phyloP scores from a whole-genome alignment of 2,113 vertebrate genomes.

The Dunckerocampus dactyliophorus region DNA sequence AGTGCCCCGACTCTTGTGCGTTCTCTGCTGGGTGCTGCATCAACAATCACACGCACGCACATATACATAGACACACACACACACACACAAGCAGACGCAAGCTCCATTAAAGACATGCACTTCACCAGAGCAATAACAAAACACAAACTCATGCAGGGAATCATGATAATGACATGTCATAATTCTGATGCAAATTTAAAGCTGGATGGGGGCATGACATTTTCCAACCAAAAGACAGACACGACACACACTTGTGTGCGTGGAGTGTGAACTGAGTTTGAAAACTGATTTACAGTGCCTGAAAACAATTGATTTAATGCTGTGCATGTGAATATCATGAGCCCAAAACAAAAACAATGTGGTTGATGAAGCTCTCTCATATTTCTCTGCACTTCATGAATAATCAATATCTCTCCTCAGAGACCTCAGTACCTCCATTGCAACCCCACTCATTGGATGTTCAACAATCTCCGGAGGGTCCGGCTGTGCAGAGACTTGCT shows the following conservation, averaged over 20 bases:
- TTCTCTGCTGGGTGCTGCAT: slow-evolving; percentile 77
- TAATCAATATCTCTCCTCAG: slow-evolving; percentile 59
- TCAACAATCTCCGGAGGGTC: slow-evolving; percentile 34
- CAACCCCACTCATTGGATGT: slow-evolving; percentile 47
- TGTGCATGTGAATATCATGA: slow-evolving; percentile 51
- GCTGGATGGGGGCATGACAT: slow-evolving; percentile 29
- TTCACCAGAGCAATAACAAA: slow-evolving; percentile 48
- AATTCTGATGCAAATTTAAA: slow-evolving; percentile 31
- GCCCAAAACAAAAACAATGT: slow-evolving; percentile 73
- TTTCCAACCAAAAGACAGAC: slow-evolving; percentile 30
- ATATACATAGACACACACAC: slow-evolving; percentile 52
- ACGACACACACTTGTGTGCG: slow-evolving; percentile 38
- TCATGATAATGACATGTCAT: slow-evolving; percentile 61
- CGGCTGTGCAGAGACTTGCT: slow-evolving; percentile 31
- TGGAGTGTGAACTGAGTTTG: slow-evolving; percentile 53
- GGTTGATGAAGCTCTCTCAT: slow-evolving; percentile 61
- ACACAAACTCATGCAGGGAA: slow-evolving; percentile 60
- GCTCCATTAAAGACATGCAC: slow-evolving; percentile 70
- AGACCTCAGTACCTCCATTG: slow-evolving; percentile 69
- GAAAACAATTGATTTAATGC: slow-evolving; percentile 17
- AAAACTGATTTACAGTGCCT: slow-evolving; percentile 56
- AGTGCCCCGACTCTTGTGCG: slow-evolving; percentile 66
- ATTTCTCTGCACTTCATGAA: slow-evolving; percentile 62
- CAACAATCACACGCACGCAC: slow-evolving; percentile 73
- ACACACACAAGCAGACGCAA: slow-evolving; percentile 25